These are phyloP conservation scores for Pelvicachromis taeniatus DNA, from an alignment of 2,113 vertebrate species.

Conservation along the genomic window DNA sequence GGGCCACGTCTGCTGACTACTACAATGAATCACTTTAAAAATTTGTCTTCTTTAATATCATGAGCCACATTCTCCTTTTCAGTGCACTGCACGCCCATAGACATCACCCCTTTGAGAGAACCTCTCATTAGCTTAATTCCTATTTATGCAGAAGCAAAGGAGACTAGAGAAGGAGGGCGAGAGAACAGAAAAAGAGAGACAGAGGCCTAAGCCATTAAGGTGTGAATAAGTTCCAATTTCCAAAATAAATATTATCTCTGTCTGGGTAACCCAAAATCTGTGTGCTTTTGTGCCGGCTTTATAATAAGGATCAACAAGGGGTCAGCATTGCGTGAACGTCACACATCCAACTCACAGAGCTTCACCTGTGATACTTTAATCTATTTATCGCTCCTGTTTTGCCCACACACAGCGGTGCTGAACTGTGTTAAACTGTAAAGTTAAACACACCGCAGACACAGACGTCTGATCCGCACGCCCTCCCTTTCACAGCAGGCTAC, in stretches of 20 bases:
- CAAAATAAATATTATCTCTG: conserved; percentile 77
- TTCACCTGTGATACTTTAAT: conserved; percentile 42
- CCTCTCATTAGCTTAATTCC: conserved; percentile 33
- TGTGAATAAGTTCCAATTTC: conserved; percentile 75
- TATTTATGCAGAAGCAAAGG: conserved; percentile 9
- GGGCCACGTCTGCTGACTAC: conserved; percentile 8
- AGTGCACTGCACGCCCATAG: background rate
- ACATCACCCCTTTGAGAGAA: background rate
- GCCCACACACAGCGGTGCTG: background rate
- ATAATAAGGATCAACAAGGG: conserved; percentile 66
- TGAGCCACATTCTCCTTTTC: background rate
- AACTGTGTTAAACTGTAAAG: conserved; percentile 30
- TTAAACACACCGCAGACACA: conserved; percentile 4
- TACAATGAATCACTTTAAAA: conserved; percentile 21
- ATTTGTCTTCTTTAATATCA: conserved; percentile 24
- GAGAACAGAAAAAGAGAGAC: conserved; percentile 2
- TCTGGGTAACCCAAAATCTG: conserved; percentile 65
- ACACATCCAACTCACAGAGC: conserved; percentile 24
- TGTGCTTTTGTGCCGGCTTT: conserved; percentile 56
- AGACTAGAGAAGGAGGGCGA: background rate
- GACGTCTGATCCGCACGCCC: background rate
- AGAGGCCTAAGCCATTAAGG: conserved; percentile 60
- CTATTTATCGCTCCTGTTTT: conserved; percentile 38
- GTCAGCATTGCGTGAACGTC: conserved; percentile 45
- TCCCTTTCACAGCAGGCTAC: background rate